Evolutionary conservation across 2,113 vertebrate genomes (phyloP).

Genomic region (Protomyctophum bolini): DNA sequence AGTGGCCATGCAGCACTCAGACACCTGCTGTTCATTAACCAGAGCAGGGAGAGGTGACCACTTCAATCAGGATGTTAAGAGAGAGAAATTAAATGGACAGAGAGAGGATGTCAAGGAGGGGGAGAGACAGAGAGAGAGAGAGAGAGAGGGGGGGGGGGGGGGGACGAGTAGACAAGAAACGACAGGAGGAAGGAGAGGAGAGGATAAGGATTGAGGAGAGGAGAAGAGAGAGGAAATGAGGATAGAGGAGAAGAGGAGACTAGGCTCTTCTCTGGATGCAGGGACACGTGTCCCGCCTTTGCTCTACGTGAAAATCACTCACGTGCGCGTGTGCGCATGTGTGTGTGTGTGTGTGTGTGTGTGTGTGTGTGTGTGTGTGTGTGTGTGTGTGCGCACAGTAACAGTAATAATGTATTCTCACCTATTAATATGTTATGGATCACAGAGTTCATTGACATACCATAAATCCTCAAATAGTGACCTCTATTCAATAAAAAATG

Average conservation of each 20-base stretch:
- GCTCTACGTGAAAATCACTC: constrained; percentile 38
- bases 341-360: constrained; percentile 20
- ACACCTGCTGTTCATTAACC: constrained; percentile 70
- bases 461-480: too few species aligned
- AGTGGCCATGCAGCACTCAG: constrained; percentile 42
- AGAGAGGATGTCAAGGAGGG: not conserved
- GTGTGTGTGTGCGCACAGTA: constrained; percentile 45
- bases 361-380: not conserved
- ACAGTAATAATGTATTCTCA: constrained; percentile 70
- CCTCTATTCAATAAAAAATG: too few species aligned
- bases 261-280: constrained; percentile 44
- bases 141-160: not conserved
- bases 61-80: constrained; percentile 68
- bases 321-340: constrained; percentile 19
- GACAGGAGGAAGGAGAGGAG: not conserved
- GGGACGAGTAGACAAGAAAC: not conserved
- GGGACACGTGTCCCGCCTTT: constrained; percentile 58
- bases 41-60: constrained; percentile 62
- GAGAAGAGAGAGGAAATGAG: not conserved
- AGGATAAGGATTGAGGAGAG: not conserved
- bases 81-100: constrained; percentile 61
- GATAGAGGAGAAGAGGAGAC: constrained; percentile 15
- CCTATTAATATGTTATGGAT: constrained; percentile 69
- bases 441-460: constrained; percentile 45
- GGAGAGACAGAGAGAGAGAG: not conserved